phyloP scores from a whole-genome alignment of 64 coral and sea anemone genomes.

The Astreopora myriophthalma region DNA sequence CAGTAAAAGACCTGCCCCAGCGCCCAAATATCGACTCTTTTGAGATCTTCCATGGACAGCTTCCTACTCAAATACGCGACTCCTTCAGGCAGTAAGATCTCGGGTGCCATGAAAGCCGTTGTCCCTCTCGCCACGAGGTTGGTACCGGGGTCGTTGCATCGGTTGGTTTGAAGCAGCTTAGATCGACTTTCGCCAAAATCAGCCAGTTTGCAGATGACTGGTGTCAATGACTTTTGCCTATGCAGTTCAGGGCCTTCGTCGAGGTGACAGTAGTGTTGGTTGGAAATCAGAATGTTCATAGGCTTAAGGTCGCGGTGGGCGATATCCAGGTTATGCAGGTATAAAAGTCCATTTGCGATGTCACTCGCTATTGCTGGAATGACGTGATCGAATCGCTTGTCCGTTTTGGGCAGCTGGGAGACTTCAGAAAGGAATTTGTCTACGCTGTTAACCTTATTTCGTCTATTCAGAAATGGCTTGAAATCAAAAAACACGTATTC shows the following conservation, averaged over 20 bases:
- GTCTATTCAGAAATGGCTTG: conserved; percentile 7
- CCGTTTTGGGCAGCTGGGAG: not conserved
- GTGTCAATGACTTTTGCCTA: not conserved
- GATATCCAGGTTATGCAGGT: conserved; percentile 40
- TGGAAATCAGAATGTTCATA: conserved; percentile 69
- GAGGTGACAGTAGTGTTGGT: conserved; percentile 64
- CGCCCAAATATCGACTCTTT: conserved; percentile 73
- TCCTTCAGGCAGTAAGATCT: conserved; percentile 32
- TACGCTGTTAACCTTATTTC: conserved; percentile 11
- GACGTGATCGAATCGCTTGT: not conserved
- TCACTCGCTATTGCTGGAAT: conserved; percentile 35
- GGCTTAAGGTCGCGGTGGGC: conserved; percentile 81
- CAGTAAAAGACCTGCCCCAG: conserved; percentile 71
- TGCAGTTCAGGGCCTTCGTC: not conserved
- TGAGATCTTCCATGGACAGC: conserved; percentile 61
- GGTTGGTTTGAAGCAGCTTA: conserved; percentile 32
- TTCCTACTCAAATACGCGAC: not conserved
- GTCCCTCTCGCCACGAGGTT: conserved; percentile 46
- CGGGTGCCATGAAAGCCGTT: conserved; percentile 54
- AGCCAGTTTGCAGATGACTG: conserved; percentile 59
- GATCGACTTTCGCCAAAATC: conserved; percentile 79
- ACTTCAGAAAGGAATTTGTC: conserved; percentile 39
- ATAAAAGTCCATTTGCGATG: conserved; percentile 12
- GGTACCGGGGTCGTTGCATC: conserved; percentile 22
- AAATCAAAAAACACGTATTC: conserved; percentile 61